Base-by-base conservation (phyloP, 1,140 invertebrate genomes). In the Calliphora vicina region DNA sequence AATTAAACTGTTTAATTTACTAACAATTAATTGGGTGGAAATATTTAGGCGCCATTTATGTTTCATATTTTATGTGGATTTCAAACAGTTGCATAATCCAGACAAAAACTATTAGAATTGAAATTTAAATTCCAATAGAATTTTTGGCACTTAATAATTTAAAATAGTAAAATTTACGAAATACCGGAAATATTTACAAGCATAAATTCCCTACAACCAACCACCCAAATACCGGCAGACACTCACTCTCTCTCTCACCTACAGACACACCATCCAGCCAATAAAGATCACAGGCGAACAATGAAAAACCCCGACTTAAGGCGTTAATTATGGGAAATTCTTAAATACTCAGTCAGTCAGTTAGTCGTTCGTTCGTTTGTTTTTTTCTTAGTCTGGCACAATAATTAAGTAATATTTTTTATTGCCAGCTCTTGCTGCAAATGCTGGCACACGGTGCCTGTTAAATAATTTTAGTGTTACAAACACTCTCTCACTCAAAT, bases 361-460 rank as follows among this genome's bases (percentile, higher is more conserved):
- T 35, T 10, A 10, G 6, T 35, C 6, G 35, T 35, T 35, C 5
- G 35, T 35, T 35, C 35, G 35, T 35, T 35, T 35, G 29, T 35
- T 35, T 8, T 8, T 35, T 26, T 35, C 25, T 27, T 67, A 57
- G 80, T 81, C 80, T 81, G 80, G 80, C 80, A 67, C 80, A 61
- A 61, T 81, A 81, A 81, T 81, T 81, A 81, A 81, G 50, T 81
- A 81, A 81, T 81, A 81, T 61, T 67, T 67, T 81, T 81, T 81
- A 61, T 61, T 61, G 9, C 80, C 23, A n/a, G 57, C 57, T 10
- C 23, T 67, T 67, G 6, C 61, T 20, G 9, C 61, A 17, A 23
- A 67, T 1, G 61, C 23, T 50, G 61, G 61, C n/a, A 17, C n/a
- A 57, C 35, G n/a, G 61, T 23, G n/a, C 10, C 10, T 10, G 35